Evolutionary conservation across 2,888 invertebrate species (phyloP).

Genomic region (Brachypalpus laphriformis): DNA sequence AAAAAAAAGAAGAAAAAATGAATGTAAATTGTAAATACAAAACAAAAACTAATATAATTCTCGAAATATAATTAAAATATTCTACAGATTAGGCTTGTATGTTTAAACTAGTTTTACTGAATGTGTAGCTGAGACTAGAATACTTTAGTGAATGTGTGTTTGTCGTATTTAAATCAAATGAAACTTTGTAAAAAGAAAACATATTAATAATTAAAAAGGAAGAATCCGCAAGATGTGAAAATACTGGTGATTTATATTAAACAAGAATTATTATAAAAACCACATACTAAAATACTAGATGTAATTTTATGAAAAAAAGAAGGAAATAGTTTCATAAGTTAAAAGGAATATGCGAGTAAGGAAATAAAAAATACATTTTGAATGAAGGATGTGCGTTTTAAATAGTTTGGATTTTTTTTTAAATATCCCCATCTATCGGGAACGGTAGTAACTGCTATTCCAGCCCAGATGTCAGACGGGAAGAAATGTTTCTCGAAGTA

Average conservation of each 20-base stretch:
- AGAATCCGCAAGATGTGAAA: constrained; percentile 29
- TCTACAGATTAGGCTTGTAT: constrained; percentile 8
- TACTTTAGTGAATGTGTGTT: constrained; percentile 5
- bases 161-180: constrained; percentile 18
- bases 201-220: not conserved
- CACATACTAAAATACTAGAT: constrained; percentile 19
- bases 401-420: no score
- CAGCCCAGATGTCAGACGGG: no score
- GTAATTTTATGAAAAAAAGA: not conserved
- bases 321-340: constrained; percentile 38
- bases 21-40: constrained; percentile 57
- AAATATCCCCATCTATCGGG: no score
- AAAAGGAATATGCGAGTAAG: not conserved
- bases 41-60: not conserved
- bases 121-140: constrained; percentile 20
- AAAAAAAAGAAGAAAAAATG: not conserved
- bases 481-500: no score
- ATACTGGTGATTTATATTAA: constrained; percentile 64
- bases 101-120: constrained; percentile 33
- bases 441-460: no score
- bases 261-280: constrained; percentile 15
- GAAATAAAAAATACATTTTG: constrained; percentile 63
- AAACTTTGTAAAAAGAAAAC: constrained; percentile 29
- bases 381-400: constrained; percentile 20
- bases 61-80: constrained; percentile 14